Evolutionary conservation across 2,888 invertebrate genomes (phyloP), one percentile per base, ranked within the genome.

Genomic region (Drosophila melanocephala): DNA sequence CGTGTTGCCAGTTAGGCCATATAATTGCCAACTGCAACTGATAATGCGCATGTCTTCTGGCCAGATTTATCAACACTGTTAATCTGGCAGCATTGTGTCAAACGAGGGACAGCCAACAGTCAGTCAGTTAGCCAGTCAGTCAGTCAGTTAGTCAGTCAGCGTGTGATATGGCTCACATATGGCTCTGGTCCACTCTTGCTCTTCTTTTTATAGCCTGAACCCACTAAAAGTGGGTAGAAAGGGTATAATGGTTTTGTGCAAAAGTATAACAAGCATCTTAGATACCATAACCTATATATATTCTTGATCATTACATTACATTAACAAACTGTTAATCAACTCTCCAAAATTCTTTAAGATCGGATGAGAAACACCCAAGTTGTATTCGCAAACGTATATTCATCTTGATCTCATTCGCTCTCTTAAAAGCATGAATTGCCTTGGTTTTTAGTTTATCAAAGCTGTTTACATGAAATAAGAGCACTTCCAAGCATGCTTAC

Each of bases 21-120:
- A 84, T 90, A 86, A 88, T 86, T 86, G 83, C 78, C 77, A 87
- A 77, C 77, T 75, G 56, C 58, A 5, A 58, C 26, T 51, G 67
- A 72, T 76, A 75, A 71, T 77, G 72, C 71, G 52, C 26, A 39
- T 30, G 3, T 16, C 39, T 52, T 39, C 1, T 65, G 37, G 37
- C 33, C 32, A 28, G 78, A 69, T 91, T 92, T 92, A 92, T 92
- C 92, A 83, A 81, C 77, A 85, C 81, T 88, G 89, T 91, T 91
- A 91, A 92, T 92, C 93, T 91, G 81, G 87, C 79, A 86, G 91
- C 91, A 93, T 92, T 92, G 92, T 92, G 92, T 93, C 92, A 92
- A 92, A 93, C 92, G 91, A 90, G 91, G 91, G 90, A 92, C 91
- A 87, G 86, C 79, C 80, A 58, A 22, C 58, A 58, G 39, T 39